These are phyloP conservation scores for Scaptomyza flava DNA, from an alignment of 2,888 invertebrate genomes.

Conservation along the genomic window DNA sequence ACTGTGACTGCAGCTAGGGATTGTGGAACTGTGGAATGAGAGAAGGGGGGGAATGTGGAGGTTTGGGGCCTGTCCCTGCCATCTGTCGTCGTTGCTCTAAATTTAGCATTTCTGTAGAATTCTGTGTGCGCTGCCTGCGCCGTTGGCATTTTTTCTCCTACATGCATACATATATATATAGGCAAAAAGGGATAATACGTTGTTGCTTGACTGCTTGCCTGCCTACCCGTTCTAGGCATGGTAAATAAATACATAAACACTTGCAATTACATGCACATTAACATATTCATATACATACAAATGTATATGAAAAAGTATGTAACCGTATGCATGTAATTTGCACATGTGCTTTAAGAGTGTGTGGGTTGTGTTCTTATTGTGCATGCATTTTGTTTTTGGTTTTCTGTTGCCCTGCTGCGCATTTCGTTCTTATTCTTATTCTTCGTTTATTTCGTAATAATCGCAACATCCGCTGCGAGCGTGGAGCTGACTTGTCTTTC, in stretches of 20 bases:
- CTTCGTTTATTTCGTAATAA: constrained; percentile 76
- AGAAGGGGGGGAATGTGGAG: constrained; percentile 6
- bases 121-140: constrained; percentile 48
- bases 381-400: constrained; percentile 52
- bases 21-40: constrained; percentile 8
- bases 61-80: constrained; percentile 29
- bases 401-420: constrained; percentile 36
- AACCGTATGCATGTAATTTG: not conserved
- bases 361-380: constrained; percentile 18
- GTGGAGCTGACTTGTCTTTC: not conserved
- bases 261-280: constrained; percentile 11
- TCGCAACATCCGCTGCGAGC: constrained; percentile 66
- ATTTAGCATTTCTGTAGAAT: constrained; percentile 76
- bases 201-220: constrained; percentile 9
- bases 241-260: constrained; percentile 21
- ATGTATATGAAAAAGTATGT: not conserved
- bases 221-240: constrained; percentile 36
- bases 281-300: not conserved
- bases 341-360: constrained; percentile 4
- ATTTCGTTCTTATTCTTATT: constrained; percentile 64
- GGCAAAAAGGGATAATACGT: constrained; percentile 69
- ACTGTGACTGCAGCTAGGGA: constrained; percentile 35
- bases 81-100: constrained; percentile 62
- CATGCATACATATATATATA: not conserved
- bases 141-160: constrained; percentile 68